Conservation (phyloP, 2,113 vertebrate genomes). For the Otis tarda region DNA sequence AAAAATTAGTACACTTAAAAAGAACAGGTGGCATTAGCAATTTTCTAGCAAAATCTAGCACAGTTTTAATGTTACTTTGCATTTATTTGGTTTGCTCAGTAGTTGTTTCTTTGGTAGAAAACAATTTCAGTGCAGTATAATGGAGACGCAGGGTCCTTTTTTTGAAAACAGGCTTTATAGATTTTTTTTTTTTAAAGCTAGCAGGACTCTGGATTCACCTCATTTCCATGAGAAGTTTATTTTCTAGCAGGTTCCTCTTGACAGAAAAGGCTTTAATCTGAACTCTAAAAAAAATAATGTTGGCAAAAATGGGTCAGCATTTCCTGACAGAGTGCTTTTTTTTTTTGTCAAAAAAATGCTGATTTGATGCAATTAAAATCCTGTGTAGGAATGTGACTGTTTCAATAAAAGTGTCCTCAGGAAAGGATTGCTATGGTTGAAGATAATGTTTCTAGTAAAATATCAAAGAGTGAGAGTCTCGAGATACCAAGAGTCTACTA, state of each 20-base stretch:
- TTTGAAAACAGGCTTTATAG: not conserved
- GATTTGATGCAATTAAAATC: constrained; percentile 5
- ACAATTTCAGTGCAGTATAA: not conserved
- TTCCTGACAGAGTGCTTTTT: not conserved
- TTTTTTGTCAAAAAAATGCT: not conserved
- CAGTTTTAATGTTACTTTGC: not conserved
- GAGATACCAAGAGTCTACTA: not conserved
- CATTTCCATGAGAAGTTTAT: not conserved
- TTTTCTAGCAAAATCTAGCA: not conserved
- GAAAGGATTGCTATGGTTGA: not conserved
- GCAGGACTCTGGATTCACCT: not conserved
- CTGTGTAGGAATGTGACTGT: not conserved
- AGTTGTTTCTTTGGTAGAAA: not conserved
- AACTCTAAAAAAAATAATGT: not conserved
- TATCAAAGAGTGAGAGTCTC: not conserved
- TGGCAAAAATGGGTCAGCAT: not conserved
- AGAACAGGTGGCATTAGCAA: not conserved
- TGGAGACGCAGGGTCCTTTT: not conserved
- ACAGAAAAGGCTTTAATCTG: not conserved
- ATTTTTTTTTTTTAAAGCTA: not conserved
- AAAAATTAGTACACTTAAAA: not conserved
- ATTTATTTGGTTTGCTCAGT: not conserved
- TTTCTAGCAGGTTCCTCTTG: not conserved
- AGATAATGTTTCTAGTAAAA: not conserved
- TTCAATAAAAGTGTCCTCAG: not conserved